Base-by-base conservation (phyloP, 1,140 invertebrate genomes). In the Heliothis virescens region DNA sequence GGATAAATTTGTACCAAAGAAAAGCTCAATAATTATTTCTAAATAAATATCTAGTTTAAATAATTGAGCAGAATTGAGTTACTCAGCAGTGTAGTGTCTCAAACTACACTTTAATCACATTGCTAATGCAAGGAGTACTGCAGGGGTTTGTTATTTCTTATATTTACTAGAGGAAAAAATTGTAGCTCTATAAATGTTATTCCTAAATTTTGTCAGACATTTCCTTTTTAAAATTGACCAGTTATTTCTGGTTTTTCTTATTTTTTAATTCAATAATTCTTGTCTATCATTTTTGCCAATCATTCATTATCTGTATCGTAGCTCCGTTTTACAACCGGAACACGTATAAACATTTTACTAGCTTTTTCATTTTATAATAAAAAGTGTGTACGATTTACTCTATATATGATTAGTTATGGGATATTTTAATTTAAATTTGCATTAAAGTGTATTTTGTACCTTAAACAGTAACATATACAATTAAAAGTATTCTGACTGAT, bases 401-500 rank as follows among this genome's bases (percentile, higher is more conserved):
- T n/a, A 21, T 29, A 13, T 71, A n/a, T n/a, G 10, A 3, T 9
- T 53, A 7, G 26, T 29, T 71, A 12, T 26, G 48, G 5, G 26
- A 3, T 52, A 52, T 71, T 18, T 50, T 29, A 71, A 13, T 21
- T 13, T 21, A 16, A 62, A 55, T 62, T 79, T 79, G 72, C 53
- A 55, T 67, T 81, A 78, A 55, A 50, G 63, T 57, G 13, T 48
- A 69, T 79, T 52, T 77, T 52, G 65, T 82, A 81, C 59, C 47
- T 52, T 7, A 71, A 55, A 15, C 48, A 21, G n/a, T 53, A n/a
- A 10, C 10, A 12, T 55, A 29, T 65, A 65, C 50, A 47, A 47
- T 57, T 84, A 91, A 90, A 86, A 90, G 91, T 87, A 79, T 65
- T 50, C 82, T 57, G 84, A 81, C 72, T 90, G 90, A 81, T 77